Evolutionary conservation across 2,797 vertebrate genomes (phyloP).

Genomic region (Gouania willdenowi): DNA sequence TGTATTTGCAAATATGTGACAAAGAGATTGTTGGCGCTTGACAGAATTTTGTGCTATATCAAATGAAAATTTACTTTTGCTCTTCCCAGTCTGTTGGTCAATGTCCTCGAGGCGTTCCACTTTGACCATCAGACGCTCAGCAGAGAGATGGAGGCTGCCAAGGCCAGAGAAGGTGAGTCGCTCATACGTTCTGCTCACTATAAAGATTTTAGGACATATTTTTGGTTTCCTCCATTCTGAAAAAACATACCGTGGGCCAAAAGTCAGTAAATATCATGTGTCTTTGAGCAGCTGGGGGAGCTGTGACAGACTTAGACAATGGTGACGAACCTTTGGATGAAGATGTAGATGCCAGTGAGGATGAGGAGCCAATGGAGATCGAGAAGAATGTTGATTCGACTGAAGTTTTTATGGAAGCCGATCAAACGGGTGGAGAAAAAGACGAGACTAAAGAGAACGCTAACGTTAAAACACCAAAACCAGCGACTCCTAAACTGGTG

Average conservation of each 20-base stretch:
- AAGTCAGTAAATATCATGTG: background rate
- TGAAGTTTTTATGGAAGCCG: conserved; percentile 34
- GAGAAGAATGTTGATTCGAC: conserved; percentile 19
- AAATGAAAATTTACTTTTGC: too few species aligned
- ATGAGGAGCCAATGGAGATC: conserved; percentile 61
- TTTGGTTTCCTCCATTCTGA: too few species aligned
- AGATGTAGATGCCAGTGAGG: conserved; percentile 66
- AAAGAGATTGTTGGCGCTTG: too few species aligned
- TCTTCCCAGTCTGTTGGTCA: conserved; percentile 83
- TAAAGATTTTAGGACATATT: too few species aligned
- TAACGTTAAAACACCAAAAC: background rate
- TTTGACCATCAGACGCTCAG: conserved; percentile 88
- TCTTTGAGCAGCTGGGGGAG: conserved; percentile 33
- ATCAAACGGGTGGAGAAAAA: background rate
- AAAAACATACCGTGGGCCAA: too few species aligned
- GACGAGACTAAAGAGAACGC: background rate
- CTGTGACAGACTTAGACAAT: conserved; percentile 35
- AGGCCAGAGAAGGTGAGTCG: conserved; percentile 76
- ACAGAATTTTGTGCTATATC: too few species aligned
- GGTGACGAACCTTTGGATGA: conserved; percentile 69
- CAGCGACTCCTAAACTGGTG: background rate
- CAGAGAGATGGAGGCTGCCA: conserved; percentile 82
- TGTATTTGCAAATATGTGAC: too few species aligned
- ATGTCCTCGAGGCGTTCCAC: conserved; percentile 91
- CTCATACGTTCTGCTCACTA: too few species aligned